These are phyloP conservation scores for Heliangelus exortis DNA, from an alignment of 2,797 vertebrate genomes.

Conservation along the genomic window DNA sequence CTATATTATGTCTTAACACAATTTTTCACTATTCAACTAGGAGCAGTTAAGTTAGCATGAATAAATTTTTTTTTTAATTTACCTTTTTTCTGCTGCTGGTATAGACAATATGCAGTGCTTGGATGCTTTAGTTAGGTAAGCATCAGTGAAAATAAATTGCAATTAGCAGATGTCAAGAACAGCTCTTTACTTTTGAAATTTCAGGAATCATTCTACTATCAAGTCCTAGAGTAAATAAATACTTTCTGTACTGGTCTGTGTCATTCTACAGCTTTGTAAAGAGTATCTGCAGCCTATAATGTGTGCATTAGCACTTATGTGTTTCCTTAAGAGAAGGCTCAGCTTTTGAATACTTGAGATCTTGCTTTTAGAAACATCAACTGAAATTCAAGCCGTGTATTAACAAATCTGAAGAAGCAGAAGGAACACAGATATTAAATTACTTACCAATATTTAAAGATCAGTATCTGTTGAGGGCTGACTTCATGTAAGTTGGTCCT, in stretches of 20 bases:
- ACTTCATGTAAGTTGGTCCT: background rate
- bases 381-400: background rate
- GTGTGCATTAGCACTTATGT: background rate
- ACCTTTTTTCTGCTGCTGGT: background rate
- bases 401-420: background rate
- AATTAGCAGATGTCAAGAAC: background rate
- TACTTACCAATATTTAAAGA: background rate
- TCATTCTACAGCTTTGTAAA: background rate
- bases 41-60: background rate
- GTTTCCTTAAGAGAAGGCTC: background rate
- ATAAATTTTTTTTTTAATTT: background rate
- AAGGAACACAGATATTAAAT: background rate
- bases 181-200: background rate
- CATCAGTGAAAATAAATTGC: background rate
- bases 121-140: background rate
- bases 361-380: background rate
- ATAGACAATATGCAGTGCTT: background rate
- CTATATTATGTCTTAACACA: background rate
- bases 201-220: background rate
- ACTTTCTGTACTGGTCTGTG: background rate
- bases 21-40: background rate
- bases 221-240: background rate
- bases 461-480: background rate
- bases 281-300: background rate
- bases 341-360: background rate